Conservation (phyloP, 2,888 invertebrate genomes). For the Aporophyla lueneburgensis region DNA sequence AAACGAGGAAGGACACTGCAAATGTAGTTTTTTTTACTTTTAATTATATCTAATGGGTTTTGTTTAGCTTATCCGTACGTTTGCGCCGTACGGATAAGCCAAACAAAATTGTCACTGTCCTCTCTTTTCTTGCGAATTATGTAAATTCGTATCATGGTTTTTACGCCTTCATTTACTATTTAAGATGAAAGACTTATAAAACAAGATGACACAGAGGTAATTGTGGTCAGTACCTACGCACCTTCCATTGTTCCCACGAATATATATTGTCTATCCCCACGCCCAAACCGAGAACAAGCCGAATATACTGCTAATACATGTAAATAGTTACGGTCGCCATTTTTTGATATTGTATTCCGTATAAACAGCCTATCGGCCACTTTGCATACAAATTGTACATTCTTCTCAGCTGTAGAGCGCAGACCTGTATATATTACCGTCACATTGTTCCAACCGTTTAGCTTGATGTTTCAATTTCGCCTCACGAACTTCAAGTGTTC, state of each 20-base stretch:
- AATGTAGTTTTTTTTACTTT: background rate
- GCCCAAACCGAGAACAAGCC: conserved; percentile 43
- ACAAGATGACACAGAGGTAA: background rate
- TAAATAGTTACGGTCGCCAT: conserved; percentile 67
- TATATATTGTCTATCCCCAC: conserved; percentile 17
- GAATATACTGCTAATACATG: conserved; percentile 61
- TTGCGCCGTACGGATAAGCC: too few species aligned
- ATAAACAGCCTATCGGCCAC: conserved; percentile 69
- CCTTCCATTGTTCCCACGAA: conserved; percentile 18
- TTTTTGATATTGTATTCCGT: conserved; percentile 72
- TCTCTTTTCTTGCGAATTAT: conserved; percentile 2
- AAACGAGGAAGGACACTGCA: background rate
- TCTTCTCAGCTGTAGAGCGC: conserved; percentile 51
- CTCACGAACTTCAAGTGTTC: conserved; percentile 43
- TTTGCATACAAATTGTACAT: conserved; percentile 72
- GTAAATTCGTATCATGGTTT: background rate
- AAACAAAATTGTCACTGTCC: too few species aligned
- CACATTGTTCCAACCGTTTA: conserved; percentile 58
- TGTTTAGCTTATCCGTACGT: conserved; percentile 6
- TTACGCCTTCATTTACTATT: background rate
- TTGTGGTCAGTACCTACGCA: conserved; percentile 20
- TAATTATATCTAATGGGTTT: background rate
- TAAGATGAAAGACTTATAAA: background rate
- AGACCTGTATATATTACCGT: conserved; percentile 60
- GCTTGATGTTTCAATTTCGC: conserved; percentile 64